Percentiles rank a stretch among this genome's conserved stretches.
phyloP scores from a whole-genome alignment of 1,140 invertebrate species.

The Drosophila kurseongensis region DNA sequence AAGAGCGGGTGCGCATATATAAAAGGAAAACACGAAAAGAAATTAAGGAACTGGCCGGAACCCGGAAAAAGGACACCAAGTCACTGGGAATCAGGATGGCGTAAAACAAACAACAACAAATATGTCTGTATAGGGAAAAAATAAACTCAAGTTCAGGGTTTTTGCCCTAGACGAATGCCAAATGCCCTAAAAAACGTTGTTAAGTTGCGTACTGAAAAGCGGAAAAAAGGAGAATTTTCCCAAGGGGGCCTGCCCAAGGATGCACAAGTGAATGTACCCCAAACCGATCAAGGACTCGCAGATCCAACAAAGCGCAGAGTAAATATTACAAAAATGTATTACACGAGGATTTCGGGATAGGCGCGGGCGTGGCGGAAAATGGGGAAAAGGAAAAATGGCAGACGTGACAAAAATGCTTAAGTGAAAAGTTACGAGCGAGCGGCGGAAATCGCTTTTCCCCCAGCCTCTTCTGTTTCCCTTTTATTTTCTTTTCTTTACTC shows the following conservation, averaged over 20 bases:
- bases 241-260: not conserved
- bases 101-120: constrained; percentile 43
- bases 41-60: constrained; percentile 70
- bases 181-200: constrained; percentile 6
- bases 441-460: constrained; percentile 60
- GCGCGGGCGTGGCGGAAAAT: not conserved
- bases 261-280: constrained; percentile 48
- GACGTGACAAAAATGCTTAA: constrained; percentile 83
- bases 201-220: not conserved
- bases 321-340: constrained; percentile 83
- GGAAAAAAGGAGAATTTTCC: not conserved
- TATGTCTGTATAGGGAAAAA: constrained; percentile 4
- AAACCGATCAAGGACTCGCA: constrained; percentile 23
- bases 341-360: constrained; percentile 24
- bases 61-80: constrained; percentile 37
- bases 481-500: constrained; percentile 43
- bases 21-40: constrained; percentile 66
- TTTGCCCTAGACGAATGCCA: constrained; percentile 1
- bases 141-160: not conserved
- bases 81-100: constrained; percentile 34
- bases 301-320: constrained; percentile 71
- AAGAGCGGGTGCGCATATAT: constrained; percentile 29
- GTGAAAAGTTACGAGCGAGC: constrained; percentile 79
- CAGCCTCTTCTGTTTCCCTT: constrained; percentile 11
- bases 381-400: constrained; percentile 53